phyloP scores from a whole-genome alignment of 1,140 invertebrate species.

The Aphaenogaster rudis region DNA sequence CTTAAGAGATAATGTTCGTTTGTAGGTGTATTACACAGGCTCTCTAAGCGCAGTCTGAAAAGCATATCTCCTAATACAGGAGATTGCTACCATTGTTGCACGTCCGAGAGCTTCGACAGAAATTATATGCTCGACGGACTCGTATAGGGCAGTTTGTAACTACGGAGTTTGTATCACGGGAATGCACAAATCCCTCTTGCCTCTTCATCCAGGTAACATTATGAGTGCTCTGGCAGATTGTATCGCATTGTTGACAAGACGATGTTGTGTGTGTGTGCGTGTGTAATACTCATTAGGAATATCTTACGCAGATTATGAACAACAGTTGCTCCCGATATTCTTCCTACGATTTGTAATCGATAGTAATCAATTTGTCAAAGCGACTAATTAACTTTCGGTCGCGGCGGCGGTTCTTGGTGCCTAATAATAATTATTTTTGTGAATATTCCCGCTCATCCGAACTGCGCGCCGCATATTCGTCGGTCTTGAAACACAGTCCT shows the following conservation, averaged over 20 bases:
- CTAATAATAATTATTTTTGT: no score
- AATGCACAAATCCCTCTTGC: conserved; percentile 36
- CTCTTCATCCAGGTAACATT: conserved; percentile 33
- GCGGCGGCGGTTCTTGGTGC: no score
- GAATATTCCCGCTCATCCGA: no score
- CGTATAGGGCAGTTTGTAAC: conserved; percentile 58
- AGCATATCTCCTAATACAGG: conserved; percentile 24
- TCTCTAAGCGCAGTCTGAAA: neutral
- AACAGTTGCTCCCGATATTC: neutral
- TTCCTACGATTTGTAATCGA: conserved; percentile 10
- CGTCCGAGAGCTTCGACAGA: conserved; percentile 25
- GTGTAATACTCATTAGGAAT: conserved; percentile 3
- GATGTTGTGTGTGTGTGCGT: neutral
- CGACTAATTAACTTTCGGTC: neutral
- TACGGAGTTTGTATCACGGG: conserved; percentile 65
- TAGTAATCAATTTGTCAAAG: conserved; percentile 4
- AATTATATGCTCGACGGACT: conserved; percentile 62
- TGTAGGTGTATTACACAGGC: conserved; percentile 3
- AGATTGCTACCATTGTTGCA: conserved; percentile 1
- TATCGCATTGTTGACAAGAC: conserved; percentile 26
- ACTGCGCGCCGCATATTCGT: no score
- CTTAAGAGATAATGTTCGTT: conserved; percentile 4
- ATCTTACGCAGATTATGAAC: conserved; percentile 3
- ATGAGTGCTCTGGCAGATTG: conserved; percentile 50
- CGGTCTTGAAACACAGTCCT: no score